These are phyloP conservation scores for Bos javanicus DNA, from an alignment of 2,113 vertebrate species.

Conservation along the genomic window DNA sequence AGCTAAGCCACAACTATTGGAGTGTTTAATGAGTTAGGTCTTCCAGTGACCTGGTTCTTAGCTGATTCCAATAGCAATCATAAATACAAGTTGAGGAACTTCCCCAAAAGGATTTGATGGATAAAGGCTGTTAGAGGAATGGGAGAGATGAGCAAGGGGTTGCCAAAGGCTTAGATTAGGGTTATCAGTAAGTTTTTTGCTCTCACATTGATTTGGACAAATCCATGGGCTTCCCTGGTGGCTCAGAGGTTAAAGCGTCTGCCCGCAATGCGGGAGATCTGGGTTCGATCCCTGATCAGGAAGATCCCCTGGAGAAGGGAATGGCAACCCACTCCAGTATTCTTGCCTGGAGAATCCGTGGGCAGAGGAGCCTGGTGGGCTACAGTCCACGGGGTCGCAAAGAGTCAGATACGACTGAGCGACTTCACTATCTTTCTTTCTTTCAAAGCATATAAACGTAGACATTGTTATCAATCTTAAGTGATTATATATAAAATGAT, in stretches of 20 bases:
- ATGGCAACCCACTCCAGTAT: no score
- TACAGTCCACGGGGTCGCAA: no score
- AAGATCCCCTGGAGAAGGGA: no score
- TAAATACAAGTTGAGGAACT: neutral
- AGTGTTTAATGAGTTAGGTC: neutral
- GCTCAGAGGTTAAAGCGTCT: no score
- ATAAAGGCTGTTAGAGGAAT: neutral
- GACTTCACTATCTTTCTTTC: no score
- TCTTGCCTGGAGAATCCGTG: no score
- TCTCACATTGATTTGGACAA: neutral
- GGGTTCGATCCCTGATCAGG: no score
- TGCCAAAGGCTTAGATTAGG: neutral
- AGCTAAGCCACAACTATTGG: neutral
- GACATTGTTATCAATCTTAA: neutral
- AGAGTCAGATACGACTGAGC: no score
- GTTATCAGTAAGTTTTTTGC: neutral
- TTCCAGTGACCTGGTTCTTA: conserved; percentile 1
- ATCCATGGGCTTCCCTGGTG: neutral
- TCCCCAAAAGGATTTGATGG: neutral
- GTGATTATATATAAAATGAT: neutral
- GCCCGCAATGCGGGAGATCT: no score
- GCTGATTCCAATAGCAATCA: neutral
- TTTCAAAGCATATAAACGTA: neutral
- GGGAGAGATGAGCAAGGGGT: neutral
- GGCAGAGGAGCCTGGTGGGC: no score